These are phyloP conservation scores for Tokudaia tokunoshimensis DNA, from an alignment of 2,797 vertebrate genomes.

Conservation along the genomic window DNA sequence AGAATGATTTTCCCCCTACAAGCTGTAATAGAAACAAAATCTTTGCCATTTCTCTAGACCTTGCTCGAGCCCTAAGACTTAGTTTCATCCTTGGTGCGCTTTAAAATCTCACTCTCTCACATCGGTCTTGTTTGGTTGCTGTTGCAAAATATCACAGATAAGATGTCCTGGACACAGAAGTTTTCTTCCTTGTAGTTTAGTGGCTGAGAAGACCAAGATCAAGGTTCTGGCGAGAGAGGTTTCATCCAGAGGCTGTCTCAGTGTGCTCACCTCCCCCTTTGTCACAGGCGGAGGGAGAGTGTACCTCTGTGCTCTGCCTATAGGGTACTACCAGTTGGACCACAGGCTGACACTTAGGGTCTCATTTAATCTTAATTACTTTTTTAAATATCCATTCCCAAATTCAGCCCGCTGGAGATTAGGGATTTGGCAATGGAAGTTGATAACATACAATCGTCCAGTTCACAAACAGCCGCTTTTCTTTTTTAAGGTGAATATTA, in stretches of 20 bases:
- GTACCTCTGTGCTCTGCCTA: not conserved
- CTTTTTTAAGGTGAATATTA: conserved; percentile 50
- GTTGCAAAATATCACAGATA: not conserved
- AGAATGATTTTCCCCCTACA: not conserved
- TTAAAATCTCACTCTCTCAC: not conserved
- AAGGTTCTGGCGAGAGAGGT: not conserved
- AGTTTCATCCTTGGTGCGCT: conserved; percentile 41
- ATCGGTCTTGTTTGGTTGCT: not conserved
- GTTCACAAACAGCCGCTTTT: conserved; percentile 21
- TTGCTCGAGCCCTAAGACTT: conserved; percentile 37
- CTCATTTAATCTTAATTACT: conserved; percentile 37
- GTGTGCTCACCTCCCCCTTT: not conserved
- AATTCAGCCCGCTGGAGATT: not conserved
- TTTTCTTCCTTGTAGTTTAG: not conserved
- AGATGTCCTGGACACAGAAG: not conserved
- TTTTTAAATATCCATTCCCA: not conserved
- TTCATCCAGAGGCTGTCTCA: not conserved
- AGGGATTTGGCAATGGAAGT: not conserved
- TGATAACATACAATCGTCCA: not conserved
- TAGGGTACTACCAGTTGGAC: not conserved
- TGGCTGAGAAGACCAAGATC: not conserved
- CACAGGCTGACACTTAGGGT: not conserved
- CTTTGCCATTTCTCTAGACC: conserved; percentile 31
- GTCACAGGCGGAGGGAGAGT: not conserved
- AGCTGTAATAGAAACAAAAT: conserved; percentile 24